Evolutionary conservation across 2,888 invertebrate genomes (phyloP), one percentile per base, ranked within the genome.

Genomic region (Omphaloscelis lunosa): DNA sequence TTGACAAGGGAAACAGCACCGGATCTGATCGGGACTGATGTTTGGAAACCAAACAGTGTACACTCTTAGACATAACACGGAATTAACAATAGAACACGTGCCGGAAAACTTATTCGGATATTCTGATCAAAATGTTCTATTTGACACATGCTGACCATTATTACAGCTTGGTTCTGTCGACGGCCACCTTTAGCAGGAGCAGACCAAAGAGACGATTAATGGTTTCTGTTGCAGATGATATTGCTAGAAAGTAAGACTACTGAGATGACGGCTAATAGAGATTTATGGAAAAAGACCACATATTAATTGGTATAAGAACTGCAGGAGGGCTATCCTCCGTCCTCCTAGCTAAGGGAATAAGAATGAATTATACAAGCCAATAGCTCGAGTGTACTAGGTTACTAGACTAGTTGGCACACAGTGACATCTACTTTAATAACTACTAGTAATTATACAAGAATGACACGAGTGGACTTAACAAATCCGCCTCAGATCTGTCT

Each of bases 1-100:
- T 56, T 59, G 58, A 84, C 81, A 83, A 85, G 80, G 62, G 69
- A 23, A 15, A 27, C 45, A 41, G 15, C 41, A 29, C 11, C 51
- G 45, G 17, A 59, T 58, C 56, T 51, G 34, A 67, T 56, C 15
- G 17, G 20, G 48, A 15, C 12, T 23, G 29, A 53, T 70, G 73
- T 71, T 84, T 68, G 17, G 34, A 66, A 53, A 45, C 11, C 17
- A 29, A 45, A 1, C 9, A 11, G 0, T 51, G 20, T 48, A 2
- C n/a, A 17, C 4, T 74, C 23, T 45, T 59, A 45, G 34, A 45
- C 6, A 59, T 59, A 65, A 53, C 34, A 65, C 23, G n/a, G 9
- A n/a, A 56, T 5, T 56, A 56, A 56, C 53, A 56, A 56, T n/a
- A 9, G n/a, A 17, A 6, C 20, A 27, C n/a, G 20, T 39, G 53